Conservation (phyloP, 1,140 invertebrate species). For the Triops cancriformis region DNA sequence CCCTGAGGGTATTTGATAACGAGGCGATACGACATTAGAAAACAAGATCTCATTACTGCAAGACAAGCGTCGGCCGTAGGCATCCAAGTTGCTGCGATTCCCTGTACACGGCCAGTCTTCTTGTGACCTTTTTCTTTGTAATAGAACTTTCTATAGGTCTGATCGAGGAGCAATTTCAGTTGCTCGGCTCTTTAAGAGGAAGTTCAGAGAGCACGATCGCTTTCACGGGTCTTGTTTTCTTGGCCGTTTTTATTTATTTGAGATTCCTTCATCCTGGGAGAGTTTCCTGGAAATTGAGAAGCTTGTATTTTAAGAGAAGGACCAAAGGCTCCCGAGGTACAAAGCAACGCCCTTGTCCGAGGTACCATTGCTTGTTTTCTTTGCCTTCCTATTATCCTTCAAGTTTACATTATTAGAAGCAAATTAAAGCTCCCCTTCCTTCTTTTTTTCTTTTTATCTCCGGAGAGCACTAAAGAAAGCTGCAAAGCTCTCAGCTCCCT, state of each 20-base stretch:
- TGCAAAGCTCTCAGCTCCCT: not conserved
- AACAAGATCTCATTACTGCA: not conserved
- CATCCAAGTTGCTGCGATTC: not conserved
- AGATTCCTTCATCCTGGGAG: not conserved
- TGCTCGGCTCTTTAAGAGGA: not conserved
- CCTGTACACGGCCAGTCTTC: not conserved
- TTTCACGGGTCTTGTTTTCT: not conserved
- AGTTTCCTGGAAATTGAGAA: not conserved
- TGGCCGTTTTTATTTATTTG: not conserved
- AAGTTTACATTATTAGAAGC: not conserved
- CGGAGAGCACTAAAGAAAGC: not conserved
- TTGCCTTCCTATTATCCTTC: not conserved
- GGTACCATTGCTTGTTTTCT: not conserved
- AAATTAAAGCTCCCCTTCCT: not conserved
- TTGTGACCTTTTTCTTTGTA: not conserved
- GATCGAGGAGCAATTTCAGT: not conserved
- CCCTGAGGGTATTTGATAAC: not conserved
- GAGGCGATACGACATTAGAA: constrained; percentile 13
- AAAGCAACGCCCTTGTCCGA: constrained; percentile 9
- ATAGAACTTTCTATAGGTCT: not conserved
- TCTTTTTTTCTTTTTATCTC: not conserved
- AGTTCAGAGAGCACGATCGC: constrained; percentile 4
- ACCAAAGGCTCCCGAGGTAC: not conserved
- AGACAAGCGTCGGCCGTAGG: not conserved
- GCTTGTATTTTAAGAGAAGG: not conserved